Evolutionary conservation across 2,888 invertebrate species (phyloP), one percentile per base, ranked within the genome.

Genomic region (Caenorhabditis sinica): DNA sequence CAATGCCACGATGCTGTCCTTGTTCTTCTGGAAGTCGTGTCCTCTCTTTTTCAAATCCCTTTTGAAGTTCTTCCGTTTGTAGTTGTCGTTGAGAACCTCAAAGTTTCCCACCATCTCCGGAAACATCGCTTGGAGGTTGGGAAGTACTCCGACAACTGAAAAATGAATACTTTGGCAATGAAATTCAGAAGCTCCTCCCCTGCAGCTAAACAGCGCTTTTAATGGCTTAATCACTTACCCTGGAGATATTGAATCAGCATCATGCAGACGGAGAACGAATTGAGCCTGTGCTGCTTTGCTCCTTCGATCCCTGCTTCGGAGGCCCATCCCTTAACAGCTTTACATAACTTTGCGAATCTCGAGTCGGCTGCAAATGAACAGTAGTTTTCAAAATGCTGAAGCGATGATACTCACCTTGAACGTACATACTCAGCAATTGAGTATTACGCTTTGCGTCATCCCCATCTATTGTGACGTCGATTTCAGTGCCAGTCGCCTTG

Each of bases 241-340:
- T 63, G 63, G 0, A 74, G 40, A 23, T 36, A 75, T 13, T 53
- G 51, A 20, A 75, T 40, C n/a, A 66, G 28, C 30, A 76, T 20
- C 1, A 76, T n/a, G 30, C 75, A 76, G 0, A 76, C n/a, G 0
- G 66, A 56, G 30, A 66, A 76, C 3, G 58, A 45, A 45, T 76
- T 76, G 20, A 76, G 33, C 13, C 66, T 9, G 3, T 40, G 66
- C 1, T 17, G 43, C 9, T 25, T 56, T 0, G 75, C 66, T n/a
- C 66, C 66, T n/a, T 58, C 66, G 4, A 76, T 51, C 43, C 66
- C 66, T 2, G 28, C n/a, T 15, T 28, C 13, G n/a, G 28, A n/a
- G 15, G 75, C 75, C 75, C 75, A 76, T 23, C 40, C n/a, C 28
- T 76, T 76, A 4, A 76, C 23, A 0, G 58, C 75, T 45, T 30